phyloP scores from a whole-genome alignment of 2,113 vertebrate species.

The Urocynchramus pylzowi region DNA sequence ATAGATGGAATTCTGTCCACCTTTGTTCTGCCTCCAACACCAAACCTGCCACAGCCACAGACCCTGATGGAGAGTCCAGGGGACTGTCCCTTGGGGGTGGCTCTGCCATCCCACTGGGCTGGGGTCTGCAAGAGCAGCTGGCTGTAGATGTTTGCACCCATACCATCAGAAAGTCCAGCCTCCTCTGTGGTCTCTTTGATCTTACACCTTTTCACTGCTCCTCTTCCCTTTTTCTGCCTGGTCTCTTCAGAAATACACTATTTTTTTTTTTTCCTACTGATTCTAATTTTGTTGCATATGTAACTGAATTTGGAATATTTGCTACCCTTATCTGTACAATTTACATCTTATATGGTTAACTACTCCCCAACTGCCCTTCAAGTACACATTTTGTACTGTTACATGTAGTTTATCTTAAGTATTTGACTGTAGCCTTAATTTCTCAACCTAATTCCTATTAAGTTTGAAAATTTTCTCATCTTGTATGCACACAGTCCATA shows the following conservation, averaged over 20 bases:
- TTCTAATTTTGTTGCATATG: neutral
- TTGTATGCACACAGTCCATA: neutral
- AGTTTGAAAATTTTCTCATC: neutral
- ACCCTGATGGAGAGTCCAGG: neutral
- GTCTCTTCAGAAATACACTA: neutral
- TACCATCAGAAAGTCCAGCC: neutral
- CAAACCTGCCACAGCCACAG: neutral
- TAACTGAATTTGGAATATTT: neutral
- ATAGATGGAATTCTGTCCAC: neutral
- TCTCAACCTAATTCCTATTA: neutral
- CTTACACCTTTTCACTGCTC: neutral
- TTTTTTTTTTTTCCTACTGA: neutral
- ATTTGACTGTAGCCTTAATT: neutral
- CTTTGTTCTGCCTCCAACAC: neutral
- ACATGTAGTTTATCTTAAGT: neutral
- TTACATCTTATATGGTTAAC: neutral
- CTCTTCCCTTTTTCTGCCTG: fast-evolving
- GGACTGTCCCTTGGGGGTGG: neutral
- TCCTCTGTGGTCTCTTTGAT: neutral
- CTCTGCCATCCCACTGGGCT: fast-evolving
- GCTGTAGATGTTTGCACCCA: neutral
- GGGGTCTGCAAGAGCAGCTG: neutral
- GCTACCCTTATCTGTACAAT: neutral
- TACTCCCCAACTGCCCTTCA: neutral
- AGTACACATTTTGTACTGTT: neutral